Base-by-base conservation (phyloP, 2,113 vertebrate species). In the Phylloscopus trochiloides region DNA sequence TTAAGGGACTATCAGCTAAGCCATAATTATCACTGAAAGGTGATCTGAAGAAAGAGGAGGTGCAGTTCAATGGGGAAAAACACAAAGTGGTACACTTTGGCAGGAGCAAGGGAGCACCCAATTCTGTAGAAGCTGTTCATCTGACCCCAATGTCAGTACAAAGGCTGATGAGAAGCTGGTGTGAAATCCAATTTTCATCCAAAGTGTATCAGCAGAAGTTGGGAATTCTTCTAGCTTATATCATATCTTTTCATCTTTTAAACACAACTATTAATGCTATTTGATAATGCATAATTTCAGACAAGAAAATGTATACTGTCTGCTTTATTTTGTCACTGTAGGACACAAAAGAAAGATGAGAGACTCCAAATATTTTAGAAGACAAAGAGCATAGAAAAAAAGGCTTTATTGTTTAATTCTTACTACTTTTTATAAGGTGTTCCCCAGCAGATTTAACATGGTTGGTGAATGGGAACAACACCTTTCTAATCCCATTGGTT, bases 111-210 rank as follows among this genome's bases (percentile, higher is more conserved):
- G 3, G 8, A 43, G 28, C 40, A 22, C 28, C 40, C 32, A 28
- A 3, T 20, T 62, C 48, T 48, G 52, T 22, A 48, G 63, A 40
- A 76, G 14, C 17, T 67, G 24, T 10, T 88, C 11, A 22, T 85
- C 31, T 72, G 52, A 43, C 17, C 31, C 22, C 43, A 43, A 34
- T 34, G 34, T 34, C 43, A 25, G 15, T 48, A 58, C 0, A 0
- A 68, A 73, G 28, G 24, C 1, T 72, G 40, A 84, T 1, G 7
- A 87, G 42, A 75, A 71, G 25, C 14, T 66, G 32, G 21, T 61
- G 18, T 65, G 55, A 90, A 78, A 66, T 51, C 17, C 52, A 40
- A 7, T 5, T 79, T 32, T 50, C 45, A 40, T 15, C 32, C 67
- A 25, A 29, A 70, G 14, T 32, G 6, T 52, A 43, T 52, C 24